A percentile compares a stretch with the other conserved stretches of the same genome.
Conservation (phyloP, 2,113 vertebrate species). For the Noturus placidus region DNA sequence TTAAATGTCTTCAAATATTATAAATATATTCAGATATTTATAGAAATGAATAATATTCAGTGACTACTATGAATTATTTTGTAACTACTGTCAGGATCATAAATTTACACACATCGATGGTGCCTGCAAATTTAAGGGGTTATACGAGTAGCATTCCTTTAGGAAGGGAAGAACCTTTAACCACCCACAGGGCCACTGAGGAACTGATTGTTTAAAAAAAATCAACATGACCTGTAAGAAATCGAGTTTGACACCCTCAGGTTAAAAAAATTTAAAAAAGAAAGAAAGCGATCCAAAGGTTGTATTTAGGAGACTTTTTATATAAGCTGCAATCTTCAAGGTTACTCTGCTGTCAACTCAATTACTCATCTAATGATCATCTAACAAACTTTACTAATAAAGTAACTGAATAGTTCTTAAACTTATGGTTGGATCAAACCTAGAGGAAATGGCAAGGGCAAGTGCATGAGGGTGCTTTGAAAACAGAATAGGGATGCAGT, state of each 20-base stretch:
- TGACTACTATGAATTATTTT: not conserved
- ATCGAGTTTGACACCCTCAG: not conserved
- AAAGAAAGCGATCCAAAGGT: not conserved
- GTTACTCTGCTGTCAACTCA: not conserved
- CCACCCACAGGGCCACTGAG: not conserved
- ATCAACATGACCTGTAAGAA: not conserved
- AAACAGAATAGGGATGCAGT: not conserved
- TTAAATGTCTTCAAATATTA: not conserved
- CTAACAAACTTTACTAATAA: not conserved
- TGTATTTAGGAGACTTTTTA: not conserved
- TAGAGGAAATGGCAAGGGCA: constrained; percentile 11
- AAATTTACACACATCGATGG: not conserved
- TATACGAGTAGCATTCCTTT: not conserved
- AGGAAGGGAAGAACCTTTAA: not conserved
- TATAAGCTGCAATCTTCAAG: not conserved
- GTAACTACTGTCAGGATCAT: not conserved
- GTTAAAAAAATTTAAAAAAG: not conserved
- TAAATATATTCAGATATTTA: not conserved
- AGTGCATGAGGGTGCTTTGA: not conserved
- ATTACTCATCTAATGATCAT: not conserved
- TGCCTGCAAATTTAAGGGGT: not conserved
- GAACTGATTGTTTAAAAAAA: not conserved
- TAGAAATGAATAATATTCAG: not conserved
- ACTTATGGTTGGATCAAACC: not conserved
- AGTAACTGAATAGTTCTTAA: not conserved